A percentile compares a stretch with the other conserved stretches of the same genome.
Conservation (phyloP, 2,797 vertebrate species). For the Eupleurogrammus muticus region DNA sequence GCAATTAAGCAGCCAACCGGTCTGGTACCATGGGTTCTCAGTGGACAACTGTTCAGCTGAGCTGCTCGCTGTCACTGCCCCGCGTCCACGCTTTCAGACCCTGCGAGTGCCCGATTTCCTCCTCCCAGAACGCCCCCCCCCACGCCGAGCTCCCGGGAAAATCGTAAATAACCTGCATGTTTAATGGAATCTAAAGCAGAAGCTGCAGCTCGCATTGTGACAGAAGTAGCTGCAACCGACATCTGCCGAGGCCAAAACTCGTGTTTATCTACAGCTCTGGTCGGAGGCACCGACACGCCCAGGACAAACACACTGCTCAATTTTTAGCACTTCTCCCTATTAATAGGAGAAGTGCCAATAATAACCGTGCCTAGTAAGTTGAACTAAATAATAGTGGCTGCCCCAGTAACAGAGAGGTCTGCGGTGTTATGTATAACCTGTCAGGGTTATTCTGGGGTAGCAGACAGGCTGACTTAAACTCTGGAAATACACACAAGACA, state of each 20-base stretch:
- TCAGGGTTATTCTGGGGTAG: constrained; percentile 73
- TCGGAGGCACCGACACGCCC: constrained; percentile 67
- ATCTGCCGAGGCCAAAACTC: constrained; percentile 53
- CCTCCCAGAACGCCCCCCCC: constrained; percentile 31
- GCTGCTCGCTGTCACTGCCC: constrained; percentile 9
- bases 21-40: constrained; percentile 45
- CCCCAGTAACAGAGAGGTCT: constrained; percentile 77
- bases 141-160: constrained; percentile 4
- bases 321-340: constrained; percentile 83
- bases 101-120: not conserved
- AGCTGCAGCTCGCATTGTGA: constrained; percentile 27
- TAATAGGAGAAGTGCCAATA: constrained; percentile 82
- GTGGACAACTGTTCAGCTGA: constrained; percentile 35
- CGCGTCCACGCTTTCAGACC: constrained; percentile 11
- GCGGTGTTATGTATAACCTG: constrained; percentile 67
- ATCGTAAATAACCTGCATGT: constrained; percentile 43
- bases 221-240: constrained; percentile 53
- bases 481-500: constrained; percentile 68
- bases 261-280: constrained; percentile 70
- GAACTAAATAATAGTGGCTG: constrained; percentile 77
- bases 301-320: constrained; percentile 76
- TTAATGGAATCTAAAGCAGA: constrained; percentile 34
- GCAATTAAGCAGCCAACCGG: constrained; percentile 38
- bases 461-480: constrained; percentile 68
- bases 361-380: constrained; percentile 75